Conservation (phyloP, 2,113 vertebrate genomes). For the Ceyx cyanopectus region DNA sequence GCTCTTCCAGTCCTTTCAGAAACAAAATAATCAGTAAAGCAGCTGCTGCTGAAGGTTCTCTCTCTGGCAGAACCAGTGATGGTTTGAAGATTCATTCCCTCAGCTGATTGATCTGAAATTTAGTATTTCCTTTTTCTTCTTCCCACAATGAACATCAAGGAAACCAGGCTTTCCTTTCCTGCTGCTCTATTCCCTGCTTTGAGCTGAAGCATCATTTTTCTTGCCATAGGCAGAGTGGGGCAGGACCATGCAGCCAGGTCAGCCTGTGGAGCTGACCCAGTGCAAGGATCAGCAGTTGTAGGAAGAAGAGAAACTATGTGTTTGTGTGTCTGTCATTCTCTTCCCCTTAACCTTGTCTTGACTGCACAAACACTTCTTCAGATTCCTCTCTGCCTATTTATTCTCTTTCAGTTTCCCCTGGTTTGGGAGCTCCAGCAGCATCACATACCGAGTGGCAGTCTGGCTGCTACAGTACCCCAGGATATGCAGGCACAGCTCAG, state of each 20-base stretch:
- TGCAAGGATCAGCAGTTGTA: background rate
- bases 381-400: background rate
- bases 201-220: background rate
- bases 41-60: background rate
- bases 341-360: background rate
- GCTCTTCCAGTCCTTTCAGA: background rate
- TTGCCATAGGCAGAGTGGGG: background rate
- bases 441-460: background rate
- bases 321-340: background rate
- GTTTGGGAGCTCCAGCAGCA: background rate
- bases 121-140: background rate
- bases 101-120: background rate
- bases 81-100: background rate
- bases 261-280: background rate
- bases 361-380: background rate
- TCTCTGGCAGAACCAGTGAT: background rate
- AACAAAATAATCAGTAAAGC: background rate
- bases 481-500: background rate
- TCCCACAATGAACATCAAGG: background rate
- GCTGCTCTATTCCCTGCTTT: background rate
- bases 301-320: background rate
- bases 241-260: background rate
- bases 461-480: background rate
- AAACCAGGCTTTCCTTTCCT: background rate
- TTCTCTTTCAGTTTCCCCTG: background rate